These are phyloP conservation scores for Morone chrysops DNA, from an alignment of 2,113 vertebrate genomes.

Conservation along the genomic window DNA sequence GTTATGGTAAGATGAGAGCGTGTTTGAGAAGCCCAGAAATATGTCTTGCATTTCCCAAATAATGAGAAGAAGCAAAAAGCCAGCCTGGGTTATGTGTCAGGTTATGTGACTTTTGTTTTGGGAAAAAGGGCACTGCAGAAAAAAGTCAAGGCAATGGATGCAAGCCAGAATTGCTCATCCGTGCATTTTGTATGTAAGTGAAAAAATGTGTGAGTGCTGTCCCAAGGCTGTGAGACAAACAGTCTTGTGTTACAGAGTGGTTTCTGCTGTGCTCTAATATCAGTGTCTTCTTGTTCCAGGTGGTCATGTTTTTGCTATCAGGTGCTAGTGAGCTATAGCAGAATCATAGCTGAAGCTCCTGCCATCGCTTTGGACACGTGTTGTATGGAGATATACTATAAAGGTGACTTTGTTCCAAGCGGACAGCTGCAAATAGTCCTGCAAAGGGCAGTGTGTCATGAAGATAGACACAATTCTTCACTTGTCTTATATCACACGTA, in stretches of 20 bases:
- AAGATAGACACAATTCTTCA: neutral
- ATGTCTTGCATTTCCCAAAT: conserved; percentile 73
- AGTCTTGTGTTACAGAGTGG: neutral
- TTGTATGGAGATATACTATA: neutral
- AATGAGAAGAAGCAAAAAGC: conserved; percentile 52
- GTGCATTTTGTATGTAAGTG: conserved; percentile 41
- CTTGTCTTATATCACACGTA: neutral
- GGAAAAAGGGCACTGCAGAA: conserved; percentile 7
- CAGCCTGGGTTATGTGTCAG: conserved; percentile 48
- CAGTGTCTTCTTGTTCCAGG: neutral
- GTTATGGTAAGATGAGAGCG: conserved; percentile 76
- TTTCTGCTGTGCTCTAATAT: neutral
- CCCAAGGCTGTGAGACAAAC: conserved; percentile 25
- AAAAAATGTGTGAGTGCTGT: conserved; percentile 19
- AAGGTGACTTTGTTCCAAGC: neutral
- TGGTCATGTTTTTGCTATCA: neutral
- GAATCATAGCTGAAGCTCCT: neutral
- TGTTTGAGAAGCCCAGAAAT: conserved; percentile 72
- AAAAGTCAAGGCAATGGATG: conserved; percentile 9
- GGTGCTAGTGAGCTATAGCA: neutral
- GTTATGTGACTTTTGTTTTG: conserved; percentile 50
- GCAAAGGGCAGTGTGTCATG: neutral
- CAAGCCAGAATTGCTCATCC: conserved; percentile 37
- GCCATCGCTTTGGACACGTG: neutral
- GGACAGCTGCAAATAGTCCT: neutral